Base-by-base conservation (phyloP, 1,140 invertebrate genomes). In the Bactericera cockerelli region DNA sequence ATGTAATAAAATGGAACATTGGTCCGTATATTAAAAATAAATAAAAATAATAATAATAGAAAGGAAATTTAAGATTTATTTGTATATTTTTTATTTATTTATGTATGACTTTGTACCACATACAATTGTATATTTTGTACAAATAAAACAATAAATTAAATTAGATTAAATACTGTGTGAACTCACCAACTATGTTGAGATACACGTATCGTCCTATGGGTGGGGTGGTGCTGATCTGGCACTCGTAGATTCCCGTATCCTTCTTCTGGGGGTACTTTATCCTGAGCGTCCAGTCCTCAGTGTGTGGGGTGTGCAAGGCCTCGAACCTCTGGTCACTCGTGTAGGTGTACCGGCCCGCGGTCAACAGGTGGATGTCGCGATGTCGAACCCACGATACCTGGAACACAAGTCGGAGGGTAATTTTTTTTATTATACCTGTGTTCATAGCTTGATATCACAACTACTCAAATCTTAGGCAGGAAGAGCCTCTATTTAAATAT, bases 321-420 rank as follows among this genome's bases (percentile, higher is more conserved):
- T 86, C 83, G 68, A 87, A 87, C 26, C 86, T 76, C 67, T 87
- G 86, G 71, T 92, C 88, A 16, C 83, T 87, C 2, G 87, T 90
- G 69, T 91, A 91, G 0, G 87, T 91, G 68, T 89, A 89, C 6
- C 82, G 74, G 1, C 87, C 87, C 6, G 89, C 87, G 0, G 88
- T 91, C 57, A 92, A 72, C 58, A 92, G 71, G 69, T 90, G 87
- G 61, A 89, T 89, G 65, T 91, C 88, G 57, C 86, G 76, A 70
- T 90, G 84, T 36, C 89, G 77, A 2, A 92, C 83, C 88, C 88
- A 92, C 13, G 87, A 89, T n/a, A 91, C 86, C 86, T 91, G 65
- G 1, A 71, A 68, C 49, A 62, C 39, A 64, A 62, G 65, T n/a
- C n/a, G 57, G n/a, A 24, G 39, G 26, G 11, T n/a, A 10, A 10